These are phyloP conservation scores for Erythrolamprus reginae DNA, from an alignment of 2,113 vertebrate species.

Conservation along the genomic window DNA sequence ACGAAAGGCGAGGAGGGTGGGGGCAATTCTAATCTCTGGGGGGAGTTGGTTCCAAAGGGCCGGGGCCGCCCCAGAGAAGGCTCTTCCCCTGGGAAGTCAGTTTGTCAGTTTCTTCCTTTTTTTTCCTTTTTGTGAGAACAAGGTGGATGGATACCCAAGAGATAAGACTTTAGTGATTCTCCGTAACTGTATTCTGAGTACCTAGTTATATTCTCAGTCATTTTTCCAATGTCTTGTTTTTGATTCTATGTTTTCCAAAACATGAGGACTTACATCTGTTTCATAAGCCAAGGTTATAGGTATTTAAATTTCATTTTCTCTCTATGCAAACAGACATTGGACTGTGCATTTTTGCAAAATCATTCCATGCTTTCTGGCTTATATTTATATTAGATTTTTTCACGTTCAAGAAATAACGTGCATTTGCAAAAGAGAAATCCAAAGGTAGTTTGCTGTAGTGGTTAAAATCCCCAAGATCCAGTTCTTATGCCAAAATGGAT, in stretches of 20 bases:
- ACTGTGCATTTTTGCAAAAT: neutral
- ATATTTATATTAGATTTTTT: neutral
- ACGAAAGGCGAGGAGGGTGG: too few species aligned
- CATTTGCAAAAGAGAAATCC: neutral
- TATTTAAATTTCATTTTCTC: neutral
- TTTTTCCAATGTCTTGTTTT: neutral
- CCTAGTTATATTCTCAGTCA: neutral
- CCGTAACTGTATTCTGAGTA: neutral
- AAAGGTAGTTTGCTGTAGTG: neutral
- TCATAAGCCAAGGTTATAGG: neutral
- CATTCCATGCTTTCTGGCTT: neutral
- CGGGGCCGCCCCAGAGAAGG: too few species aligned
- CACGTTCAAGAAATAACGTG: neutral
- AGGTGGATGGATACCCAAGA: neutral
- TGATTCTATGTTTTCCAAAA: neutral
- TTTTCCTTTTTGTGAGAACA: neutral
- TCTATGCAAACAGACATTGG: neutral
- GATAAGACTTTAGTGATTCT: neutral
- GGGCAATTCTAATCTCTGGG: too few species aligned
- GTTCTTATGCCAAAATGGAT: neutral
- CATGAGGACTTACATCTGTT: neutral
- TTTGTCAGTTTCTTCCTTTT: neutral
- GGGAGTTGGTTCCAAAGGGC: too few species aligned
- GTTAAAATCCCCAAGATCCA: neutral
- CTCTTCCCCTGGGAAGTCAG: too few species aligned